Conservation (phyloP, 2,113 vertebrate genomes). For the Nettapus auritus region DNA sequence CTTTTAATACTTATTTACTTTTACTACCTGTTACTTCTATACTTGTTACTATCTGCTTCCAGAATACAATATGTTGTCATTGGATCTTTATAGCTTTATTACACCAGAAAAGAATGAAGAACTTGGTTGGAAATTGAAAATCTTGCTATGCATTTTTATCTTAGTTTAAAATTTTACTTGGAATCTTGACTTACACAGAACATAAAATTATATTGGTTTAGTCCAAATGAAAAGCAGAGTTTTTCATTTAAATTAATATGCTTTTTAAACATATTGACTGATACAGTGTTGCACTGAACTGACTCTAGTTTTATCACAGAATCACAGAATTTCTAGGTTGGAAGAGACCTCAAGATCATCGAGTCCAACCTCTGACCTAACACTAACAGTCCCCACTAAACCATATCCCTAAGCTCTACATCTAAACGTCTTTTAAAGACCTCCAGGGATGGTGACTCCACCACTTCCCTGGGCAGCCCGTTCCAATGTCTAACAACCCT, state of each 20-base stretch:
- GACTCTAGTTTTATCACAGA: rapidly evolving
- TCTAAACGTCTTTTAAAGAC: too few relatives aligned
- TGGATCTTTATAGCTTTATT: neutral
- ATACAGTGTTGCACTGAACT: neutral
- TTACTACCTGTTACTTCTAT: neutral
- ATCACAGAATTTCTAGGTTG: too few relatives aligned
- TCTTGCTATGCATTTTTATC: neutral
- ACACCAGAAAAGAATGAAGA: neutral
- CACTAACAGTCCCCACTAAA: too few relatives aligned
- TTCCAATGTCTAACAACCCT: too few relatives aligned
- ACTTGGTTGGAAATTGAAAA: neutral
- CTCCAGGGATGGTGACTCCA: too few relatives aligned
- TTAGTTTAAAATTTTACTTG: neutral
- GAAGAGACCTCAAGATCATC: too few relatives aligned
- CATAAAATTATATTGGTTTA: neutral
- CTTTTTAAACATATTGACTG: rapidly evolving
- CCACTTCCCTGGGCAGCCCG: too few relatives aligned
- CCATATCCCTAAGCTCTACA: too few relatives aligned
- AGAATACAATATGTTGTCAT: neutral
- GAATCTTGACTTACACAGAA: neutral
- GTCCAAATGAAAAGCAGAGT: neutral
- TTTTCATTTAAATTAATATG: neutral
- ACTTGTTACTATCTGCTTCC: neutral
- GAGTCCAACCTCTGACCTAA: too few relatives aligned
- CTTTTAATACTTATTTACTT: neutral